Percentiles rank a stretch among this genome's conserved stretches.
Conservation (phyloP, 2,888 invertebrate species). For the Microctonus aethiopoides region DNA sequence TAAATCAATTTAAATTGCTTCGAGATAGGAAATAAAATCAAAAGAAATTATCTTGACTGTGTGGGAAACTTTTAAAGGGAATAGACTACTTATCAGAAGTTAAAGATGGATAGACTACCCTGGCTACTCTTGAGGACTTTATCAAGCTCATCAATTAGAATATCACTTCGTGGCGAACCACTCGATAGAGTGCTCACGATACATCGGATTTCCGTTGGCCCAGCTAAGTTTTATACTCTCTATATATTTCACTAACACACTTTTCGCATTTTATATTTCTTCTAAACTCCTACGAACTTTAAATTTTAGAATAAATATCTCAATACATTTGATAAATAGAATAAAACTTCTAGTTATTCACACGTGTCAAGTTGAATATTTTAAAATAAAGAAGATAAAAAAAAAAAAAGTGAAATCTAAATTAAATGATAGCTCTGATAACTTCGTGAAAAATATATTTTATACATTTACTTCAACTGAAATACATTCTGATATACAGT, state of each 20-base stretch:
- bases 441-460: too few relatives aligned
- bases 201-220: background rate
- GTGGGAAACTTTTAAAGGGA: background rate
- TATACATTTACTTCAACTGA: too few relatives aligned
- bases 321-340: too few relatives aligned
- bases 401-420: too few relatives aligned
- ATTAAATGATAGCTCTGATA: too few relatives aligned
- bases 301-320: too few relatives aligned
- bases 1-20: background rate
- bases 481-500: constrained; percentile 1
- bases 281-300: too few relatives aligned
- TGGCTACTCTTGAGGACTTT: background rate
- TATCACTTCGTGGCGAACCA: background rate
- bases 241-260: background rate
- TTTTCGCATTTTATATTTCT: background rate
- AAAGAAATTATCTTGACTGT: background rate
- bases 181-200: background rate
- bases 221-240: background rate
- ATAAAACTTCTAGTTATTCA: too few relatives aligned
- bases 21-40: background rate
- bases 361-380: too few relatives aligned
- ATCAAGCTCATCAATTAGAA: constrained; percentile 1
- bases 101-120: background rate
- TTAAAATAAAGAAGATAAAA: too few relatives aligned
- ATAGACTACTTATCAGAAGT: background rate